phyloP scores from a whole-genome alignment of 1,140 invertebrate genomes.

The Wiebesia pumilae region DNA sequence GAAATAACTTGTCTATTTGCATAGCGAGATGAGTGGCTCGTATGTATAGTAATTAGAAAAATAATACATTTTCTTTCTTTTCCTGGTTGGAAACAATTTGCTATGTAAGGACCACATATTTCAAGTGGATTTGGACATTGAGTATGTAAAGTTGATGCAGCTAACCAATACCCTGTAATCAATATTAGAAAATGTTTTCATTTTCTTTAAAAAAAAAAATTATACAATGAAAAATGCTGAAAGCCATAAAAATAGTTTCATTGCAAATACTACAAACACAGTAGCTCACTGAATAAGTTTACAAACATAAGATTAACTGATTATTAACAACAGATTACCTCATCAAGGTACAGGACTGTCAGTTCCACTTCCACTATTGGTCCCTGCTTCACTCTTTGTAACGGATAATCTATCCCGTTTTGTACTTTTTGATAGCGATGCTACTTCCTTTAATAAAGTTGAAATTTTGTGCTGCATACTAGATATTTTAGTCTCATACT shows the following conservation, averaged over 20 bases:
- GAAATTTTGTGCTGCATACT: slow-evolving; percentile 87
- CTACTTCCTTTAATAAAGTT: slow-evolving; percentile 87
- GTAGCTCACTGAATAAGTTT: background rate
- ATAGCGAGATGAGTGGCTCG: slow-evolving; percentile 53
- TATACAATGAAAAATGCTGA: slow-evolving; percentile 18
- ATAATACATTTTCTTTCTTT: slow-evolving; percentile 70
- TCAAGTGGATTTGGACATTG: slow-evolving; percentile 63
- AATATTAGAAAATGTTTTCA: slow-evolving; percentile 49
- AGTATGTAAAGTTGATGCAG: slow-evolving; percentile 64
- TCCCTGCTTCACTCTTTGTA: slow-evolving; percentile 75
- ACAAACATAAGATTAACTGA: background rate
- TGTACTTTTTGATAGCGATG: slow-evolving; percentile 86
- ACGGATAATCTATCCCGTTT: slow-evolving; percentile 78
- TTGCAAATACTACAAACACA: background rate
- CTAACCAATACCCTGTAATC: slow-evolving; percentile 65
- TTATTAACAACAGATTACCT: slow-evolving; percentile 57
- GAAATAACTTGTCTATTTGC: slow-evolving; percentile 22
- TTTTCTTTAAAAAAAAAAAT: slow-evolving; percentile 10
- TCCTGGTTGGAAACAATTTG: slow-evolving; percentile 60
- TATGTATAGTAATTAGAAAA: slow-evolving; percentile 70
- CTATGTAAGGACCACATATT: slow-evolving; percentile 55
- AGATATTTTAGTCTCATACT: slow-evolving; percentile 87
- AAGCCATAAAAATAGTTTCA: slow-evolving; percentile 14
- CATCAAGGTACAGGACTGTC: slow-evolving; percentile 80
- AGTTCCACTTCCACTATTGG: slow-evolving; percentile 84